phyloP scores from a whole-genome alignment of 2,113 vertebrate genomes.

The Indicator indicator region DNA sequence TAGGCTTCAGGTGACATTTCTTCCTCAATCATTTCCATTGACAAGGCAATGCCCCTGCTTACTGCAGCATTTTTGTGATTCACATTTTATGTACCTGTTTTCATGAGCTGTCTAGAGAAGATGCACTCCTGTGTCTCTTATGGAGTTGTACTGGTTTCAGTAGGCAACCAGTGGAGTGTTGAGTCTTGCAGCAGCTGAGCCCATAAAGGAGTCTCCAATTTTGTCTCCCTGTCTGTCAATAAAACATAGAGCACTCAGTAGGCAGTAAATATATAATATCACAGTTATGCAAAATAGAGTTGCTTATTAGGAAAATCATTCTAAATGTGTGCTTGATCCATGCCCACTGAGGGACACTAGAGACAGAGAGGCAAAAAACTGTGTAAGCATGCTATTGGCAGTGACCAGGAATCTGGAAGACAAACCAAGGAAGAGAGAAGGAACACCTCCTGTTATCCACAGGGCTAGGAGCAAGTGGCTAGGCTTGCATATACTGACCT shows the following conservation, averaged over 20 bases:
- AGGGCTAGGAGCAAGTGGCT: rapidly evolving
- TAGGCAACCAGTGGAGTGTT: not conserved
- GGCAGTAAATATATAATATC: not conserved
- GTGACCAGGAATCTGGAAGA: not conserved
- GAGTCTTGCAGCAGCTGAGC: not conserved
- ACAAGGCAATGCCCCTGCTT: not conserved
- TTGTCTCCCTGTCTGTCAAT: not conserved
- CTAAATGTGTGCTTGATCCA: not conserved
- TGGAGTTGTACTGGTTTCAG: not conserved
- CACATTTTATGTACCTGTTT: not conserved
- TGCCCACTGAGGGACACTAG: not conserved
- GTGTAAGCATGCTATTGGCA: not conserved
- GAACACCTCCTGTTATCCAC: not conserved
- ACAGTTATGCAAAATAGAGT: not conserved
- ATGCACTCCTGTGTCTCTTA: not conserved
- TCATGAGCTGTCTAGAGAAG: not conserved
- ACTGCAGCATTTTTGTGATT: rapidly evolving
- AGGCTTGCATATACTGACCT: not conserved
- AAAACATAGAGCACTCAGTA: not conserved
- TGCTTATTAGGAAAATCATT: not conserved
- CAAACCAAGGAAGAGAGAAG: not conserved
- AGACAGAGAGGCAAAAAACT: not conserved
- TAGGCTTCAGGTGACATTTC: not conserved
- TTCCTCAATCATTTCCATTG: not conserved
- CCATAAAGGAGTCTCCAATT: not conserved